Evolutionary conservation across 2,113 vertebrate species (phyloP).

Genomic region (Cathartes aura): DNA sequence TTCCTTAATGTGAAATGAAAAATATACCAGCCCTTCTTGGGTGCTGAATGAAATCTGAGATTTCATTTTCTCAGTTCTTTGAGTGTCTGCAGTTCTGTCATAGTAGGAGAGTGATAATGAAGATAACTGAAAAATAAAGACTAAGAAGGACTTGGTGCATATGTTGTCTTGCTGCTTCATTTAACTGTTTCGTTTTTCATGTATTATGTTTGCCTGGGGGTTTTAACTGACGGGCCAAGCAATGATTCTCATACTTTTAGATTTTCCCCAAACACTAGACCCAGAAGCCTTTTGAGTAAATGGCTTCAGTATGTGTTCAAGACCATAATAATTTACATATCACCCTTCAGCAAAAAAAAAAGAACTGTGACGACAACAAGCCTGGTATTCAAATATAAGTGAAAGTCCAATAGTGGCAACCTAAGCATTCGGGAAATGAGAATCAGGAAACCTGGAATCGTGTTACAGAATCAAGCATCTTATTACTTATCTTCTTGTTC

Average conservation of each 20-base stretch:
- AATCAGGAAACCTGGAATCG: background rate
- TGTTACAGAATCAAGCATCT: background rate
- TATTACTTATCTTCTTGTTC: background rate
- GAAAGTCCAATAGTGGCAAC: background rate
- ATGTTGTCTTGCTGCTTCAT: slow-evolving; percentile 31
- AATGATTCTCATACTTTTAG: background rate
- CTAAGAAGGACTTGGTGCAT: slow-evolving; percentile 1
- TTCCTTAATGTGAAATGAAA: background rate
- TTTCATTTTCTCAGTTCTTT: background rate
- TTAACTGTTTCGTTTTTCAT: slow-evolving; percentile 23
- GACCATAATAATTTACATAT: background rate
- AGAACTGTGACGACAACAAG: background rate
- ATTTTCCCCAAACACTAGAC: background rate
- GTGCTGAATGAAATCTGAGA: background rate
- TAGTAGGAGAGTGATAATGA: background rate
- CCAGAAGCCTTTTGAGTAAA: background rate
- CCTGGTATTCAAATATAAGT: background rate
- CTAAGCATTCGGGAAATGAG: background rate
- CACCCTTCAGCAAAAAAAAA: background rate
- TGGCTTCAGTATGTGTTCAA: background rate
- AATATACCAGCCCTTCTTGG: background rate
- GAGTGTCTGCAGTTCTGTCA: background rate
- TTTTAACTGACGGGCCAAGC: background rate
- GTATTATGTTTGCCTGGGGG: background rate
- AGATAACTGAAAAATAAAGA: slow-evolving; percentile 1